Conservation (phyloP, 2,797 vertebrate species). For the Falco peregrinus region DNA sequence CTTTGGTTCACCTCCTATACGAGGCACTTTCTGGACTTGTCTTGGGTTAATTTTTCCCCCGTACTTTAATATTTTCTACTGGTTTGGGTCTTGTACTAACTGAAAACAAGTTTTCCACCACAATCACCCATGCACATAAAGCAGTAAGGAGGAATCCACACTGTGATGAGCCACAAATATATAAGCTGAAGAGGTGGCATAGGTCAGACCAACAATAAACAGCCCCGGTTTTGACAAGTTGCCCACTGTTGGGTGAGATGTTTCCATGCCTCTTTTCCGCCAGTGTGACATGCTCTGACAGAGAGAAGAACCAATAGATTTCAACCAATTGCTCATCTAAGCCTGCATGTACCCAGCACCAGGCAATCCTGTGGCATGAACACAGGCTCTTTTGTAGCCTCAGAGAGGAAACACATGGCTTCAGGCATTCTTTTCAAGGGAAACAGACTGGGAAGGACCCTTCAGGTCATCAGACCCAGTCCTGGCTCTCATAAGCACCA, state of each 20-base stretch:
- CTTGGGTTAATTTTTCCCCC: not conserved
- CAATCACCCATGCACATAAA: not conserved
- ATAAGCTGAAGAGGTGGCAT: not conserved
- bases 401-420: not conserved
- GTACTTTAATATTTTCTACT: not conserved
- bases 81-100: not conserved
- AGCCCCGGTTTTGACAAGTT: not conserved
- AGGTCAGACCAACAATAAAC: not conserved
- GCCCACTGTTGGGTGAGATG: not conserved
- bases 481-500: not conserved
- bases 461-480: not conserved
- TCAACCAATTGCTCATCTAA: not conserved
- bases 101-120: not conserved
- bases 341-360: not conserved
- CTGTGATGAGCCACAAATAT: accelerated
- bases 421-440: not conserved
- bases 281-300: not conserved
- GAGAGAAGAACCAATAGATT: not conserved
- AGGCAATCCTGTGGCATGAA: not conserved
- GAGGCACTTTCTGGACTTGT: not conserved
- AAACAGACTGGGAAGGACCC: not conserved
- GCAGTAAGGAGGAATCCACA: not conserved
- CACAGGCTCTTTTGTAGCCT: not conserved
- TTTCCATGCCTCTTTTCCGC: not conserved
- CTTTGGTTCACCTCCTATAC: not conserved